A percentile compares a stretch with the other conserved stretches of the same genome.
Evolutionary conservation across 2,113 vertebrate species (phyloP).

Genomic region (Casuarius casuarius): DNA sequence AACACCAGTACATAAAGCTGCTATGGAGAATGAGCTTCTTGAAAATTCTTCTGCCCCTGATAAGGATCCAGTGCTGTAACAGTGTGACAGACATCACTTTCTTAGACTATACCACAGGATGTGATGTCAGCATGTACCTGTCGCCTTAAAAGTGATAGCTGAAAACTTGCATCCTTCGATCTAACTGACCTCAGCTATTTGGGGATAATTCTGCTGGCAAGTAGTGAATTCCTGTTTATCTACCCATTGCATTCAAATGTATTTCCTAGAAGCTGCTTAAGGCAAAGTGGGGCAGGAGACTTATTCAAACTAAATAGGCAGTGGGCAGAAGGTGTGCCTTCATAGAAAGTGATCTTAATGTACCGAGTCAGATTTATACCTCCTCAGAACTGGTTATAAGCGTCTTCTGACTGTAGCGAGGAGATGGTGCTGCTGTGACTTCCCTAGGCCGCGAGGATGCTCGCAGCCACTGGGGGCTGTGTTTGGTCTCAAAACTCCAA

Average conservation of each 20-base stretch:
- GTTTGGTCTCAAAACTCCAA: background rate
- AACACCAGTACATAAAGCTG: background rate
- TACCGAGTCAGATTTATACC: background rate
- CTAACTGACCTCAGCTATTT: background rate
- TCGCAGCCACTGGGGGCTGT: fast-evolving
- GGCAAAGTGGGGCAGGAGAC: background rate
- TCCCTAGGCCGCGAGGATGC: background rate
- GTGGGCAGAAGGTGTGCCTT: background rate
- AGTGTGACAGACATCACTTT: background rate
- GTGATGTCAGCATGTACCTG: background rate
- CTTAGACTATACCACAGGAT: background rate
- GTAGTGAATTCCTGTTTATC: background rate
- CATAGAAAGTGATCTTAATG: background rate
- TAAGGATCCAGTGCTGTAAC: background rate
- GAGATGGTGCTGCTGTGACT: background rate
- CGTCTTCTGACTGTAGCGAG: background rate
- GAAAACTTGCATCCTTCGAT: background rate
- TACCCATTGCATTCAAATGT: fast-evolving
- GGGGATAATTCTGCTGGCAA: background rate
- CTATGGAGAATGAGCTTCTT: background rate
- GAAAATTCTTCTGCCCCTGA: background rate
- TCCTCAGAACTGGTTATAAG: background rate
- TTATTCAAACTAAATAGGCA: background rate
- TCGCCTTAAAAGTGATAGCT: background rate
- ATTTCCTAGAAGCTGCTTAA: background rate